Conservation (phyloP, 1,140 invertebrate genomes). For the Drosophila arizonae region DNA sequence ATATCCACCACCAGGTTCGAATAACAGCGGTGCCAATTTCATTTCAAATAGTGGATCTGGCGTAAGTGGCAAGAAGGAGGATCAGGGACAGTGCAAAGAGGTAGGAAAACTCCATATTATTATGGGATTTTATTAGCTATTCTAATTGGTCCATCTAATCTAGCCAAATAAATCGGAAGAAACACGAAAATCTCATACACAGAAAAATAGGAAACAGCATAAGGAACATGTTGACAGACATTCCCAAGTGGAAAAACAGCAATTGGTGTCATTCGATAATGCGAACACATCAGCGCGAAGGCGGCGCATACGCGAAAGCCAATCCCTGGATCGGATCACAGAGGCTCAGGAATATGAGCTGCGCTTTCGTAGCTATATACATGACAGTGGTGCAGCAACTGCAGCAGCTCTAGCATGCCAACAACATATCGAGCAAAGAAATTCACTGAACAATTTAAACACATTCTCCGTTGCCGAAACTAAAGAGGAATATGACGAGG, state of each 20-base stretch:
- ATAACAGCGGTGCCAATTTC: constrained; percentile 56
- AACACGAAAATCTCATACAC: constrained; percentile 71
- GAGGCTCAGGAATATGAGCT: constrained; percentile 88
- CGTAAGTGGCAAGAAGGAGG: constrained; percentile 71
- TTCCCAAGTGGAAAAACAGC: constrained; percentile 64
- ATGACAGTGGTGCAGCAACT: constrained; percentile 43
- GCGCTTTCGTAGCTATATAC: constrained; percentile 73
- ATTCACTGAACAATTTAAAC: constrained; percentile 71
- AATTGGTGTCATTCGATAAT: constrained; percentile 25
- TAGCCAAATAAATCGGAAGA: constrained; percentile 77
- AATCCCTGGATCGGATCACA: constrained; percentile 91
- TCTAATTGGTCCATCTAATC: not conserved
- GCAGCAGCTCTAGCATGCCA: constrained; percentile 28
- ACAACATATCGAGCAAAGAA: constrained; percentile 72
- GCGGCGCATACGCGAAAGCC: constrained; percentile 88
- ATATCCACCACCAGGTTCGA: constrained; percentile 79
- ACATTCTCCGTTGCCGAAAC: constrained; percentile 76
- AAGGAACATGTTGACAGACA: constrained; percentile 71
- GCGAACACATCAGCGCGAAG: constrained; percentile 78
- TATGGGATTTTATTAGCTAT: not conserved
- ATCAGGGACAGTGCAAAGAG: constrained; percentile 69
- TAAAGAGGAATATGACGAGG: constrained; percentile 72
- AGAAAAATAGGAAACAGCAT: constrained; percentile 68
- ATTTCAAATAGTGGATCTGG: constrained; percentile 65
- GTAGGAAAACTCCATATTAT: constrained; percentile 24